Conservation (phyloP, 92 coral and sea anemone genomes). For the Umimayanthus chanpuru region DNA sequence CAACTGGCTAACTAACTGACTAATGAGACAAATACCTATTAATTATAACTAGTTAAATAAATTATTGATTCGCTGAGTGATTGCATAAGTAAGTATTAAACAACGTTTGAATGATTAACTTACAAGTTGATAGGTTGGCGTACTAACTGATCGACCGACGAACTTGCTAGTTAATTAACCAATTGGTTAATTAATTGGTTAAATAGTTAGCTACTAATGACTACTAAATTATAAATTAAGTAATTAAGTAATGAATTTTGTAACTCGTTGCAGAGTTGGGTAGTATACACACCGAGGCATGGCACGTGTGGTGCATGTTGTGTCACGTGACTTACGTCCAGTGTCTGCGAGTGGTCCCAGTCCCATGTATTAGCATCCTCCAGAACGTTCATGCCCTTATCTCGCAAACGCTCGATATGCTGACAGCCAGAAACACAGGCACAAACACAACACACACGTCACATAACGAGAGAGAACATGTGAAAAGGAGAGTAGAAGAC, state of each 20-base stretch:
- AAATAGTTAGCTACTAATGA: too few relatives aligned
- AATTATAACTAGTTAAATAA: too few relatives aligned
- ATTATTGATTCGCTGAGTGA: too few relatives aligned
- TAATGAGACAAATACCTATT: too few relatives aligned
- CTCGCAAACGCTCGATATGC: slow-evolving; percentile 54
- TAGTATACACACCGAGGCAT: not conserved
- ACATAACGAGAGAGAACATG: not conserved
- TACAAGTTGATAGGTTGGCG: not conserved
- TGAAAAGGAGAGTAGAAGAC: not conserved
- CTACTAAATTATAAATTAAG: not conserved
- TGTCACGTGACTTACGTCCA: slow-evolving; percentile 48
- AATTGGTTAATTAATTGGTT: too few relatives aligned
- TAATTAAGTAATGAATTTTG: too few relatives aligned
- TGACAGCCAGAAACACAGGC: not conserved
- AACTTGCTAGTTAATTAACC: too few relatives aligned
- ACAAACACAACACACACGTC: not conserved
- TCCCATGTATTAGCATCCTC: slow-evolving; percentile 67
- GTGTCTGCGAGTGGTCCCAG: slow-evolving; percentile 63
- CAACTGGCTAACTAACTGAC: not conserved
- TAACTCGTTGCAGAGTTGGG: not conserved
- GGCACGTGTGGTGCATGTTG: not conserved
- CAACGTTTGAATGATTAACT: not conserved
- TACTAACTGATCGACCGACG: too few relatives aligned
- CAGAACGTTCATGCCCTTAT: slow-evolving; percentile 59
- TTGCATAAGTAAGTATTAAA: not conserved